Evolutionary conservation across 2,888 invertebrate genomes (phyloP).

Genomic region (Apodemia duryi): DNA sequence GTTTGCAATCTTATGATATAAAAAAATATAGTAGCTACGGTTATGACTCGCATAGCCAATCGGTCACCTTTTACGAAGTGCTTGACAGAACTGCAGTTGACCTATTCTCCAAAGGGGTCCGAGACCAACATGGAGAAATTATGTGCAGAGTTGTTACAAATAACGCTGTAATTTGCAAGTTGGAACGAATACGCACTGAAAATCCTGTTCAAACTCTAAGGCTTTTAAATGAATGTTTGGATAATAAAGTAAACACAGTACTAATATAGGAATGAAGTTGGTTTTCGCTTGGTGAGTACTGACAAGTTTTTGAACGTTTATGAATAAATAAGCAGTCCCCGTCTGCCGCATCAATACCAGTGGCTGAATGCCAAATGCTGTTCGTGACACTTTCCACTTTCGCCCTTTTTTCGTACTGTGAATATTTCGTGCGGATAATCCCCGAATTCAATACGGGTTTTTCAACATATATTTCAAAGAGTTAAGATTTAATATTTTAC

Average conservation of each 20-base stretch:
- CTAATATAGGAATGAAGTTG: constrained; percentile 42
- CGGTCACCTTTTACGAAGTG: no score
- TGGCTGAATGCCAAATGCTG: constrained; percentile 70
- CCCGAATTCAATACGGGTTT: constrained; percentile 34
- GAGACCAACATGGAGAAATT: no score
- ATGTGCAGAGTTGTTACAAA: no score
- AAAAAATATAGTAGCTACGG: no score
- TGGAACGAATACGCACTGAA: neutral
- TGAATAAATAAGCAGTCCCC: constrained; percentile 67
- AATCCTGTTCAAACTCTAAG: neutral
- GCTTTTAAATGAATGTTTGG: constrained; percentile 36
- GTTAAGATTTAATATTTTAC: neutral
- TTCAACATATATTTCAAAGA: neutral
- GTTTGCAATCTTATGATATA: no score
- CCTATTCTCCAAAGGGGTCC: no score
- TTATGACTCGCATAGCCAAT: no score
- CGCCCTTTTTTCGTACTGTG: constrained; percentile 53
- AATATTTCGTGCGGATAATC: constrained; percentile 62
- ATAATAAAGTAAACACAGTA: constrained; percentile 53
- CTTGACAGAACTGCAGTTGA: no score
- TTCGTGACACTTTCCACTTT: constrained; percentile 75
- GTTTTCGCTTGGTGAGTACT: constrained; percentile 28
- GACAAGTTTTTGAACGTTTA: constrained; percentile 60
- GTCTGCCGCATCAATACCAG: constrained; percentile 74
- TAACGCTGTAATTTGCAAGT: neutral